Evolutionary conservation across 35 echinoderm and acorn worm genomes (phyloP).

Genomic region (Ptychodera flava): DNA sequence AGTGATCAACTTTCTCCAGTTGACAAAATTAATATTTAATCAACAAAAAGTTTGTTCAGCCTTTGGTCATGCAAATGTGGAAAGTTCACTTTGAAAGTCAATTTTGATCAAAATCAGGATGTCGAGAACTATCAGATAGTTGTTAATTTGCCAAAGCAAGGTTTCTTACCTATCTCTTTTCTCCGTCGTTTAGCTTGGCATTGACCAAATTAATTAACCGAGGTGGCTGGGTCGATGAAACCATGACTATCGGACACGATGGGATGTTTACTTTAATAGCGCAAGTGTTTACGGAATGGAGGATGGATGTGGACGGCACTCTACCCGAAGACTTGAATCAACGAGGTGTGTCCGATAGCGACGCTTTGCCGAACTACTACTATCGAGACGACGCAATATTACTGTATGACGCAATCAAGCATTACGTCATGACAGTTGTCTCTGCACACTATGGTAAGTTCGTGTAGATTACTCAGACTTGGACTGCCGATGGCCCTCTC

Average conservation of each 20-base stretch:
- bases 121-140: too few species aligned
- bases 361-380: conserved; percentile 54
- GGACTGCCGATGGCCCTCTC: background rate
- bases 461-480: background rate
- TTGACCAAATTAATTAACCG: conserved; percentile 16
- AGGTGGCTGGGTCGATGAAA: conserved; percentile 56
- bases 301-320: conserved; percentile 59
- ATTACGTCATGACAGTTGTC: conserved; percentile 45
- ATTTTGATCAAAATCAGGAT: too few species aligned
- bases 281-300: conserved; percentile 23
- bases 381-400: conserved; percentile 75
- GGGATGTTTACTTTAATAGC: conserved; percentile 32
- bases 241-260: conserved; percentile 29
- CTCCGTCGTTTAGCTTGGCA: conserved; percentile 44
- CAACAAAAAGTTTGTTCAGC: too few species aligned
- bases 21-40: too few species aligned
- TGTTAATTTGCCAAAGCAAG: too few species aligned
- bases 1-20: too few species aligned
- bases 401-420: conserved; percentile 38
- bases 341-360: conserved; percentile 45
- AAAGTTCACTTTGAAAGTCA: too few species aligned
- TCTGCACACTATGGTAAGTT: conserved; percentile 31
- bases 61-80: too few species aligned
- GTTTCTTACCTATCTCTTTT: too few species aligned
- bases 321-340: conserved; percentile 54